Evolutionary conservation across 2,888 invertebrate genomes (phyloP).

Genomic region (Andrena bucephala): DNA sequence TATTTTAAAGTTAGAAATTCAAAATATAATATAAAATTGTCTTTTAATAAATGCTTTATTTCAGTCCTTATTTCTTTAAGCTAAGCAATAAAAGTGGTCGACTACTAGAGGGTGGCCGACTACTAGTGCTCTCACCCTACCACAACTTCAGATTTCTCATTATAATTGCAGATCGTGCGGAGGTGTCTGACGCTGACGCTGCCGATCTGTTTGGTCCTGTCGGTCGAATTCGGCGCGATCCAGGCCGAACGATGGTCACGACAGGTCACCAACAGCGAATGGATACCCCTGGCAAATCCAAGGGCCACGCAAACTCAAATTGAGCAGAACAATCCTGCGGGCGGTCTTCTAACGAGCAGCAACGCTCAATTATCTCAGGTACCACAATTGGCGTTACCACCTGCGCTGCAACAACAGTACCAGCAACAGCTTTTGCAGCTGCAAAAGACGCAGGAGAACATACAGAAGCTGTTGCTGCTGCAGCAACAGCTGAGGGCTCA

Average conservation of each 20-base stretch:
- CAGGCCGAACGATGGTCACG: slow-evolving; percentile 82
- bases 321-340: slow-evolving; percentile 52
- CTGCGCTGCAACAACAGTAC: slow-evolving; percentile 82
- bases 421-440: slow-evolving; percentile 82
- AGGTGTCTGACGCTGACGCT: slow-evolving; percentile 71
- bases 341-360: slow-evolving; percentile 12
- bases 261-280: slow-evolving; percentile 82
- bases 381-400: slow-evolving; percentile 76
- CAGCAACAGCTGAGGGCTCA: slow-evolving; percentile 82
- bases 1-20: no score
- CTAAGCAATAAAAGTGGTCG: no score
- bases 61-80: no score
- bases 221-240: slow-evolving; percentile 52
- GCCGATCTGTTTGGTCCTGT: slow-evolving; percentile 73
- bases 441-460: slow-evolving; percentile 83
- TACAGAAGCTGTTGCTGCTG: slow-evolving; percentile 79
- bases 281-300: slow-evolving; percentile 83
- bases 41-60: no score
- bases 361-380: slow-evolving; percentile 55
- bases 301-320: slow-evolving; percentile 68
- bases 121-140: no score
- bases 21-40: no score
- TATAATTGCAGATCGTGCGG: slow-evolving; percentile 75
- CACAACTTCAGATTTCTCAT: neutral
- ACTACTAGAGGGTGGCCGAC: no score